phyloP scores from a whole-genome alignment of 2,888 invertebrate genomes.

The Tholera decimalis region DNA sequence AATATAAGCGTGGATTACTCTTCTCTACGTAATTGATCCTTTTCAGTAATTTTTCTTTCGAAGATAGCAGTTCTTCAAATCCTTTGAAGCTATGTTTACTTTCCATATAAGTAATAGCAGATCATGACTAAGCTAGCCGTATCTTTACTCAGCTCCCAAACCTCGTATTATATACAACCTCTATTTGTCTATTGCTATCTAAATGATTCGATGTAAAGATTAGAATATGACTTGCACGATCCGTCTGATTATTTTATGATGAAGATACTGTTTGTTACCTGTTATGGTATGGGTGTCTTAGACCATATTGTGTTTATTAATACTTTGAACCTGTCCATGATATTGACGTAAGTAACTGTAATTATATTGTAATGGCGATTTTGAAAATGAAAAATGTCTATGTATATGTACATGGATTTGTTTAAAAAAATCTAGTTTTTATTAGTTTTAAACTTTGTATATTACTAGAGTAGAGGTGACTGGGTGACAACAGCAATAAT shows the following conservation, averaged over 20 bases:
- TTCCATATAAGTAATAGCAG: slow-evolving; percentile 25
- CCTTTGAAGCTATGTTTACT: background rate
- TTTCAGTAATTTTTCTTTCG: no score
- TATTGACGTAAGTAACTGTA: slow-evolving; percentile 8
- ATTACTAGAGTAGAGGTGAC: no score
- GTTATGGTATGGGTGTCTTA: slow-evolving; percentile 46
- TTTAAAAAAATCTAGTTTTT: slow-evolving; percentile 1
- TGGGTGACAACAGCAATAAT: no score
- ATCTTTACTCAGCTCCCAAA: slow-evolving; percentile 53
- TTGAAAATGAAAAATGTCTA: slow-evolving; percentile 8
- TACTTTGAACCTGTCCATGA: slow-evolving; percentile 33
- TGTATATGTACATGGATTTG: background rate
- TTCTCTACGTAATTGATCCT: no score
- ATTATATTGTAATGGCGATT: background rate
- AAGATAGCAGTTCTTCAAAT: background rate
- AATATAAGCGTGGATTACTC: no score
- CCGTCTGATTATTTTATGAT: slow-evolving; percentile 62
- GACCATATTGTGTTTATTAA: slow-evolving; percentile 40
- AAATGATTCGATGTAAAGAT: slow-evolving; percentile 61
- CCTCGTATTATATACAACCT: slow-evolving; percentile 55
- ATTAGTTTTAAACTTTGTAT: background rate
- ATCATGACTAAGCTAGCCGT: slow-evolving; percentile 34
- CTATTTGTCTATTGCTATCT: slow-evolving; percentile 60
- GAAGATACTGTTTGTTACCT: slow-evolving; percentile 55
- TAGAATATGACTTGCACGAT: slow-evolving; percentile 67